Base-by-base conservation (phyloP, 1,140 invertebrate species). In the Heliconius melpomene region DNA sequence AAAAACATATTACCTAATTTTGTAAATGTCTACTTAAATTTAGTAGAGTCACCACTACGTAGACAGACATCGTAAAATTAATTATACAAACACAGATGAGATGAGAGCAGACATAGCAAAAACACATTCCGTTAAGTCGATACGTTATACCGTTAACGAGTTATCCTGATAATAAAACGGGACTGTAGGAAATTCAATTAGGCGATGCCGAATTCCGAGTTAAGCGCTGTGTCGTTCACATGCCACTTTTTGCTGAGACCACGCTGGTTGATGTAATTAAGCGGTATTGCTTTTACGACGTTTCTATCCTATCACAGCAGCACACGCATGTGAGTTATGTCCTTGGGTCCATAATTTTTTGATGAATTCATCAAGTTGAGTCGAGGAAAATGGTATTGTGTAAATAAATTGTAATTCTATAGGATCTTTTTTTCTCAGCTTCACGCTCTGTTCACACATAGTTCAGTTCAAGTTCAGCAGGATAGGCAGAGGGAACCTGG, bases 131-230 rank as follows among this genome's bases (percentile, higher is more conserved):
- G 46, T 52, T 77, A 40, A 71, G 74, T 40, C 60, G 38, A 29
- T 77, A 72, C 75, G 60, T 77, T 72, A 36, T 36, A 26, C 36
- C 18, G 38, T 76, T 76, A 76, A 76, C 75, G 75, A 77, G 57
- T 77, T 57, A 54, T 36, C 20, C 60, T 77, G 66, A 77, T 71
- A 77, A 77, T 71, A 77, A 77, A 77, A 77, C 38, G 75, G 26
- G 75, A 77, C 57, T 70, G 75, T 32, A n/a, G 75, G 40, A 77
- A 77, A 77, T 77, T 77, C 75, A 77, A 77, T 77, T 71, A 77
- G 60, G 29, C 40, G 8, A 77, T 77, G 38, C 66, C 40, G 66
- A 71, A 77, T 77, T 71, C 66, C 23, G 40, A 71, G 18, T 16
- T 60, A 23, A 72, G 23, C 66, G 40, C 13, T 36, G 16, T 72